Base-by-base conservation (phyloP, 2,113 vertebrate genomes). In the Myotis lucifugus region DNA sequence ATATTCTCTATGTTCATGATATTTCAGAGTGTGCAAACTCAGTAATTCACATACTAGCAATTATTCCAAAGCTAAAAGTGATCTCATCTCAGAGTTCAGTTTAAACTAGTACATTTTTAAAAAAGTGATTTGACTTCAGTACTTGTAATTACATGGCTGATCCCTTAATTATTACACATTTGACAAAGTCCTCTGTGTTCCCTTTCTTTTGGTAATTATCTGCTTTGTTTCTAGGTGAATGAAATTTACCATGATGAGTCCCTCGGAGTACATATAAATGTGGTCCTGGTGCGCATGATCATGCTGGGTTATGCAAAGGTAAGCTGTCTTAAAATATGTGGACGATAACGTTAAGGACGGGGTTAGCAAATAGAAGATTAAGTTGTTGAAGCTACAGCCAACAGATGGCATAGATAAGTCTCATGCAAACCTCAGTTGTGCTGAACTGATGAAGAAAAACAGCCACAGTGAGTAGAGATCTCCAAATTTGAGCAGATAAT, bases 191-290 rank as follows among this genome's bases (percentile, higher is more conserved):
- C 0, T 87, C 29, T 19, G 0, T 46, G 2, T 17, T 48, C 12
- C 12, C 4, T 42, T 29, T 32, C 64, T 50, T 74, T 76, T 12
- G 32, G 67, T 40, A 37, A 85, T 14, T 52, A 6, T 29, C 52
- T 95, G 13, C 5, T 37, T 74, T 97, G 27, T 96, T 66, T 72
- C 72, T 96, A 99, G 99, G 99, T 99, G 95, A 99, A 99, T 93
- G 99, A 99, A 97, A 99, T 99, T 96, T 99, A 99, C 98, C 99
- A 99, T 0, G 99, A 99, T 13, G 99, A 99, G 76, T 99, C 99
- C 3, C 97, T 99, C 42, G 99, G 99, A 0, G 98, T 99, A 17
- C 99, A 99, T 95, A 99, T 99, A 93, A 99, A 99, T 0, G 99
- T 99, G 3, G 99, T 99, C n/a, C 98, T 99, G 96, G 99, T 99